Base-by-base conservation (phyloP, 2,888 invertebrate species). In the Tachina grossa region DNA sequence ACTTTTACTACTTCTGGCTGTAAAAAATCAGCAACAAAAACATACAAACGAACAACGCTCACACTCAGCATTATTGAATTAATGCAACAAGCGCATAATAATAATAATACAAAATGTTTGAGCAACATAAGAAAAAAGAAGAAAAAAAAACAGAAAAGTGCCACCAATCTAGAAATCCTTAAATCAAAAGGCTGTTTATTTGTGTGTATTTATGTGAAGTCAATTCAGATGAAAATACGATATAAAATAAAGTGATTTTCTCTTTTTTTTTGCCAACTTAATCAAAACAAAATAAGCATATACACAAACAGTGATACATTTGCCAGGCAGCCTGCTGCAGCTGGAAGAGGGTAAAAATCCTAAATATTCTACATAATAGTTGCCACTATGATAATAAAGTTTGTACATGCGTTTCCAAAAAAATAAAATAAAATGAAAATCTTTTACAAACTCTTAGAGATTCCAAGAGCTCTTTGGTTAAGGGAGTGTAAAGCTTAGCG, bases 41-140 rank as follows among this genome's bases (percentile, higher is more conserved):
- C 55, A 22, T n/a, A n/a, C n/a, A 61, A 39, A 55, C 55, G 14
- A 55, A 77, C 45, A 59, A 65, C 71, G 72, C 76, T 82, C 49
- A 63, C 80, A 78, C 66, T 66, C 80, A 74, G 53, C 83, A 45
- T 81, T 81, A 63, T 76, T 84, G 84, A 72, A 84, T 86, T 83
- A 83, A 83, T 86, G 83, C 86, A 86, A 83, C 86, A 86, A 81
- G 80, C 83, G 76, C 74, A 81, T 86, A 86, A 80, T 83, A 82
- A 85, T 75, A 84, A 82, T 81, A 78, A 76, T 31, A 85, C 83
- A 31, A 63, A 55, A 77, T 43, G 22, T 55, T 68, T 66, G 59
- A 45, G 63, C 63, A 83, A 68, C 49, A 72, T 39, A 71, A 41
- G 31, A 31, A 31, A 31, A 31, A 31, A 6, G 5, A 31, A 4